phyloP scores from a whole-genome alignment of 2,888 invertebrate genomes.

The Eupithecia vulgata region DNA sequence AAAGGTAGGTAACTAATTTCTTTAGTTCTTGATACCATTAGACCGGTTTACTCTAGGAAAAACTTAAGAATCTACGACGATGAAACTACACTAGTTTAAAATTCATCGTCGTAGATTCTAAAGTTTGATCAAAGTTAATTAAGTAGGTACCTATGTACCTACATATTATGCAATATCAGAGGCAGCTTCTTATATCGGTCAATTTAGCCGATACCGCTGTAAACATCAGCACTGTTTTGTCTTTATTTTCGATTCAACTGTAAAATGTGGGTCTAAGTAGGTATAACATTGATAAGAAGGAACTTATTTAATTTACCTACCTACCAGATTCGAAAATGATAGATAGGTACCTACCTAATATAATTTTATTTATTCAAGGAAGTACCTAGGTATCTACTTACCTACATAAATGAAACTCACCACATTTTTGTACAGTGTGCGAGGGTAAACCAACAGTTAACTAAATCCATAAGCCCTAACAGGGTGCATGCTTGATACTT shows the following conservation, averaged over 20 bases:
- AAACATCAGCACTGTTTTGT: background rate
- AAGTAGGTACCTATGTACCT: too few relatives aligned
- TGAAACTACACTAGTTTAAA: too few relatives aligned
- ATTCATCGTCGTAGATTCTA: background rate
- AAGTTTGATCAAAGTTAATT: constrained; percentile 47
- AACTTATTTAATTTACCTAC: too few relatives aligned
- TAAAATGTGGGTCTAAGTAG: too few relatives aligned
- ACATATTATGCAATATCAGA: constrained; percentile 41
- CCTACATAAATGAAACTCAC: background rate
- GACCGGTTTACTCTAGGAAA: background rate
- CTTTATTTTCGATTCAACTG: background rate
- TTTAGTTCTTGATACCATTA: background rate
- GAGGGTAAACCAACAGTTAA: background rate
- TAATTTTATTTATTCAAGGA: background rate
- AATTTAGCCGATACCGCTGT: background rate
- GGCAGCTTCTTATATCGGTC: constrained; percentile 1
- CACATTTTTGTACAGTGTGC: background rate
- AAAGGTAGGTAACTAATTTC: background rate
- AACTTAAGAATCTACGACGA: too few relatives aligned
- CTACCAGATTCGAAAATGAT: background rate
- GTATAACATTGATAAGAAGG: too few relatives aligned
- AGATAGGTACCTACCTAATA: too few relatives aligned
- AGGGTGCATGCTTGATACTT: too few relatives aligned
- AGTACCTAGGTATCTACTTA: too few relatives aligned
- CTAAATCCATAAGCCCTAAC: too few relatives aligned